Conservation (phyloP, 1,140 invertebrate genomes). For the Halictus rubicundus region DNA sequence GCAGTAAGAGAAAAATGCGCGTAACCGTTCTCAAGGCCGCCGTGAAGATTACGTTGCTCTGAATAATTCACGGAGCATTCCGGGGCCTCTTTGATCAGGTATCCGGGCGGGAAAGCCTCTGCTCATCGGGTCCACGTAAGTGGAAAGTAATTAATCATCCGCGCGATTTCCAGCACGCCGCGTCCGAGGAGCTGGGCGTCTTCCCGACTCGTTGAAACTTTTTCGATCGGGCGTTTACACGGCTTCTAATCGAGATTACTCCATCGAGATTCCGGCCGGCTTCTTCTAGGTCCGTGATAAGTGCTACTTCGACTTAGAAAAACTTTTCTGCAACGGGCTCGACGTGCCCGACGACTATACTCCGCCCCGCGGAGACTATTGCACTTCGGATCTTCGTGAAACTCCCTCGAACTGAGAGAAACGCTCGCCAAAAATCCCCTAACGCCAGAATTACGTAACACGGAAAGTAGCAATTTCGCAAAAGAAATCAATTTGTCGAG, state of each 20-base stretch:
- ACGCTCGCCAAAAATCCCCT: no score
- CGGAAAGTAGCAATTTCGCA: no score
- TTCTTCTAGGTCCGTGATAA: not conserved
- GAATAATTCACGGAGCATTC: not conserved
- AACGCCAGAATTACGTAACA: no score
- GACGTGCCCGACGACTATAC: no score
- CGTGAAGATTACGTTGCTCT: not conserved
- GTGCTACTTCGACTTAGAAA: no score
- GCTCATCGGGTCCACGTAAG: not conserved
- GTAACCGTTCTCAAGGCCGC: not conserved
- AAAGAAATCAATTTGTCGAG: no score
- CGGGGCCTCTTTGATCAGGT: not conserved
- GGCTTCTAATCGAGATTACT: not conserved
- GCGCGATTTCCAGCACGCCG: constrained; percentile 4
- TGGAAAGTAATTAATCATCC: constrained; percentile 18
- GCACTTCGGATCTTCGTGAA: no score
- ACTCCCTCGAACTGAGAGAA: no score
- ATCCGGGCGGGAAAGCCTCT: not conserved
- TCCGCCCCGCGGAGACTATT: no score
- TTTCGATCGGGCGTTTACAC: not conserved
- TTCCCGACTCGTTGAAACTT: not conserved
- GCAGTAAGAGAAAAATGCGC: not conserved
- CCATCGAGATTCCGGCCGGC: not conserved
- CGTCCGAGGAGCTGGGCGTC: not conserved
- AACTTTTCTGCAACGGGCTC: no score